Conservation (phyloP, 2,888 invertebrate genomes). For the Dusona sp. region DNA sequence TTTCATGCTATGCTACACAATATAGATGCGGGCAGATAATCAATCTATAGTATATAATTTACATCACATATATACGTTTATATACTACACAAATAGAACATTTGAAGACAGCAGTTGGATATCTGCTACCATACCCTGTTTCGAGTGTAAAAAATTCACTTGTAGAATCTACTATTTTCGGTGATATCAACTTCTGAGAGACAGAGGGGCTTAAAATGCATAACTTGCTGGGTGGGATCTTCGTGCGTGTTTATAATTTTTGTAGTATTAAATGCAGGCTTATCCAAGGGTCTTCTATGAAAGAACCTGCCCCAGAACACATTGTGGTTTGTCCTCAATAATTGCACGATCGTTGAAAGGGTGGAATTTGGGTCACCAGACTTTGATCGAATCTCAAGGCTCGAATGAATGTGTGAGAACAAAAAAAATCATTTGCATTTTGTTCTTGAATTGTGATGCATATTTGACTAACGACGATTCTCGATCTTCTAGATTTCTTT, state of each 20-base stretch:
- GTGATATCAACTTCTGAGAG: neutral
- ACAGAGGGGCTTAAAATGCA: neutral
- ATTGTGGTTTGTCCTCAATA: slow-evolving; percentile 40
- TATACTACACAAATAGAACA: neutral
- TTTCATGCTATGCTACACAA: slow-evolving; percentile 12
- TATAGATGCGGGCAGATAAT: slow-evolving; percentile 61
- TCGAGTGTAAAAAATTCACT: slow-evolving; percentile 47
- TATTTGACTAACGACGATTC: slow-evolving; percentile 23
- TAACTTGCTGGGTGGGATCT: neutral
- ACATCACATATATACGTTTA: slow-evolving; percentile 15
- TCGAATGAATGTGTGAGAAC: slow-evolving; percentile 20
- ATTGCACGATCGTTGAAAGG: slow-evolving; percentile 27
- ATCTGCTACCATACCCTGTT: slow-evolving; percentile 37
- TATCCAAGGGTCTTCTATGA: slow-evolving; percentile 37
- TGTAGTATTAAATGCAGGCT: slow-evolving; percentile 51
- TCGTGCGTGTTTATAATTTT: slow-evolving; percentile 40
- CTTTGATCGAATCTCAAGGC: slow-evolving; percentile 16
- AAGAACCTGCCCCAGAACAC: slow-evolving; percentile 55
- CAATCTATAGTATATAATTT: slow-evolving; percentile 9
- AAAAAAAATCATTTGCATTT: neutral
- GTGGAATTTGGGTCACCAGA: slow-evolving; percentile 50
- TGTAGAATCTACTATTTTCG: slow-evolving; percentile 41
- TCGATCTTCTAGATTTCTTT: slow-evolving; percentile 25
- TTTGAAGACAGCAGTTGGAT: neutral
- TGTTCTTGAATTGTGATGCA: neutral